Percentiles rank a stretch among this genome's conserved stretches.
Evolutionary conservation across 1,140 invertebrate genomes (phyloP).

Genomic region (Formica exsecta): DNA sequence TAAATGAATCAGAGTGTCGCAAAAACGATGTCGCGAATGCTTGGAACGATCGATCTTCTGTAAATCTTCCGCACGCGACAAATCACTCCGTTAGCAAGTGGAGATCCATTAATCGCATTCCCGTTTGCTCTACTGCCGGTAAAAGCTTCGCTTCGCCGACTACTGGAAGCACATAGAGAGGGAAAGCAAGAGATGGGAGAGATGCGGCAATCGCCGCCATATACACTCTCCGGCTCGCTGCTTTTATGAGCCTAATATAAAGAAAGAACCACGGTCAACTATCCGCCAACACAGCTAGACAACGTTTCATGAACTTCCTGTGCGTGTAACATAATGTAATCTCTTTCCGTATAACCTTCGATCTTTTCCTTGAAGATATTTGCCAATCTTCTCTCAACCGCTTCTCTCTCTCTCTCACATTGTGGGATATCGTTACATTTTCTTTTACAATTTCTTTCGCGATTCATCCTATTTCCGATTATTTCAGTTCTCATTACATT

Average conservation of each 20-base stretch:
- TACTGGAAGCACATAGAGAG: slow-evolving; percentile 10
- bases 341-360: slow-evolving; percentile 31
- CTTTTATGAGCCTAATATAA: slow-evolving; percentile 81
- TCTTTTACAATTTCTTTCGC: not conserved
- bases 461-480: not conserved
- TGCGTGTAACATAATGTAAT: slow-evolving; percentile 76
- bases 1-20: slow-evolving; percentile 28
- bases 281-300: slow-evolving; percentile 78
- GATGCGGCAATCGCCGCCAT: slow-evolving; percentile 72
- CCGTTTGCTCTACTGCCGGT: slow-evolving; percentile 53
- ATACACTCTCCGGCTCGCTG: slow-evolving; percentile 71
- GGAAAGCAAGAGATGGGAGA: slow-evolving; percentile 31
- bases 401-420: not conserved
- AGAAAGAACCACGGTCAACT: slow-evolving; percentile 78
- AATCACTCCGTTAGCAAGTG: slow-evolving; percentile 64
- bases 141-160: slow-evolving; percentile 61
- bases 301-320: slow-evolving; percentile 79
- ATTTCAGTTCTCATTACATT: slow-evolving; percentile 3
- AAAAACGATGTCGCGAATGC: slow-evolving; percentile 29
- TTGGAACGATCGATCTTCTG: slow-evolving; percentile 39
- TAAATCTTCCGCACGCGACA: slow-evolving; percentile 48
- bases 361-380: slow-evolving; percentile 23
- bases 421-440: slow-evolving; percentile 20
- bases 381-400: slow-evolving; percentile 17
- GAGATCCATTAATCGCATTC: slow-evolving; percentile 70